Percentiles rank a stretch among this genome's conserved stretches.
These are phyloP conservation scores for Smittia aterrima DNA, from an alignment of 2,888 invertebrate genomes.

Conservation along the genomic window DNA sequence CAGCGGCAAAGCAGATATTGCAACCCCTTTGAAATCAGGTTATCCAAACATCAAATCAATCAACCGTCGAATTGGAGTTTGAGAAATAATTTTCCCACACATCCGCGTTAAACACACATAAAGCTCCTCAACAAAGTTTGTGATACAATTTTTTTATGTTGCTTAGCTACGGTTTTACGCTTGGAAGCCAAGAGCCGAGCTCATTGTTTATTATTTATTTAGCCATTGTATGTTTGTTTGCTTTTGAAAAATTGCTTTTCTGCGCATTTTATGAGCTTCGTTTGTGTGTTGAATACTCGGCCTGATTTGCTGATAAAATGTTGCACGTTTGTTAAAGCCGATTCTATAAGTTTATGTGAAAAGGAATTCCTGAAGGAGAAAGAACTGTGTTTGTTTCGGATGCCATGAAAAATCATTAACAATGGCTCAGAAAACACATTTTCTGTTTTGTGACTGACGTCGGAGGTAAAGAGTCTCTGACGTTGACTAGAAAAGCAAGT, in stretches of 20 bases:
- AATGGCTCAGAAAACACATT: background rate
- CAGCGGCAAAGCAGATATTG: background rate
- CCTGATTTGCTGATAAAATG: constrained; percentile 22
- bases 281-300: background rate
- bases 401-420: constrained; percentile 32
- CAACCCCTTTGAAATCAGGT: constrained; percentile 7
- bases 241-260: constrained; percentile 20
- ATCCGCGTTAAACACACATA: background rate
- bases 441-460: background rate
- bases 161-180: constrained; percentile 22
- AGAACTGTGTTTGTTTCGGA: constrained; percentile 34
- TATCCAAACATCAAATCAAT: constrained; percentile 30
- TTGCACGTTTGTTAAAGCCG: background rate
- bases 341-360: background rate
- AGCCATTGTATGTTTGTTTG: constrained; percentile 40
- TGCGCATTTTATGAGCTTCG: background rate
- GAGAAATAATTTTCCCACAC: constrained; percentile 22
- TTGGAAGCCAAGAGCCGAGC: background rate
- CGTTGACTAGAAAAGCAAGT: background rate
- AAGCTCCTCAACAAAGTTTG: background rate
- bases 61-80: background rate
- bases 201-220: constrained; percentile 35
- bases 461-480: background rate
- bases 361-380: background rate
- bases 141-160: constrained; percentile 21